phyloP scores from a whole-genome alignment of 2,113 vertebrate species.

The Myotis brandtii region DNA sequence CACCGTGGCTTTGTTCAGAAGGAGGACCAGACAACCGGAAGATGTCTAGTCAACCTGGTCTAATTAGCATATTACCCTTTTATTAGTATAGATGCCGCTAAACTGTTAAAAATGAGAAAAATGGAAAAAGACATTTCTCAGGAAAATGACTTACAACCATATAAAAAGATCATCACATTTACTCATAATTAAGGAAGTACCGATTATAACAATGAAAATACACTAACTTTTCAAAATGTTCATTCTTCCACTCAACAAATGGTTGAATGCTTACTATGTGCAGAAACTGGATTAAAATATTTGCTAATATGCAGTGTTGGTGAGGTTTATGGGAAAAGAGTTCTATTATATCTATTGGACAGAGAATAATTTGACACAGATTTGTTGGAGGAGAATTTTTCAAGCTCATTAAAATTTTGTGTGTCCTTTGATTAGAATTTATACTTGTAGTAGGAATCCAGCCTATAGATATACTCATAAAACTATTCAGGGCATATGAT shows the following conservation, averaged over 20 bases:
- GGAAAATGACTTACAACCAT: not conserved
- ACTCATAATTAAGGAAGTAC: not conserved
- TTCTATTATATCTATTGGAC: not conserved
- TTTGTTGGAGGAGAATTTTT: not conserved
- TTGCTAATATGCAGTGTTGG: not conserved
- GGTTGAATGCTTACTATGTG: not conserved
- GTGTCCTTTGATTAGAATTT: not conserved
- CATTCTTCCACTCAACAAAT: not conserved
- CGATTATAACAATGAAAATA: not conserved
- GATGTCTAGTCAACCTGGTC: too few species aligned
- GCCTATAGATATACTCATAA: not conserved
- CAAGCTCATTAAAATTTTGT: not conserved
- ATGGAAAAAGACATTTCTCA: not conserved
- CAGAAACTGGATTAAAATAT: not conserved
- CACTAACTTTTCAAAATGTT: not conserved
- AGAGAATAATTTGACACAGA: not conserved
- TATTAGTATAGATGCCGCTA: not conserved
- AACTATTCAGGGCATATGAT: not conserved
- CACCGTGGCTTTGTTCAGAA: too few species aligned
- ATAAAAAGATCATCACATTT: not conserved
- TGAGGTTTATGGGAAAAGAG: not conserved
- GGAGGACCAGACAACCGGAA: too few species aligned
- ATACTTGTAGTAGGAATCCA: not conserved
- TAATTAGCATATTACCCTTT: too few species aligned
- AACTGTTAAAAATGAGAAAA: not conserved